Percentiles rank a stretch among this genome's conserved stretches.
Conservation (phyloP, 2,797 vertebrate genomes). For the Muscicapa comitata region DNA sequence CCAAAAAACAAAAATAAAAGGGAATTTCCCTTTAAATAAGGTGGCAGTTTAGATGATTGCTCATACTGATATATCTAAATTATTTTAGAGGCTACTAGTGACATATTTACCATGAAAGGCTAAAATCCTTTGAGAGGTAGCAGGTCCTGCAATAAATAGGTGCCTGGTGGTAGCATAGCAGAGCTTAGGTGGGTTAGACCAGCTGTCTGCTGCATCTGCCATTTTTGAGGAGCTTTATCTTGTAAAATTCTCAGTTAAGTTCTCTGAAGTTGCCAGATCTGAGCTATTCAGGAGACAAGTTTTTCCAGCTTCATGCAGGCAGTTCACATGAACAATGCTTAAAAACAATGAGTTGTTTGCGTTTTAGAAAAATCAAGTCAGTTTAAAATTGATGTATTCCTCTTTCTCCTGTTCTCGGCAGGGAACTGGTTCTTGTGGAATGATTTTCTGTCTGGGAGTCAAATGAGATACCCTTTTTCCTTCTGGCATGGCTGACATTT, state of each 20-base stretch:
- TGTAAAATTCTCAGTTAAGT: constrained; percentile 13
- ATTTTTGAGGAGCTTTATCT: constrained; percentile 33
- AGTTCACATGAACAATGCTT: not conserved
- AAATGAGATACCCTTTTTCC: not conserved
- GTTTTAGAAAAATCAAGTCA: constrained; percentile 7
- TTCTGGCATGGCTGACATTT: not conserved
- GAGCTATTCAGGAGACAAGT: not conserved
- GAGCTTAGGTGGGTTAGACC: not conserved
- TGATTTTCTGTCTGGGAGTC: not conserved
- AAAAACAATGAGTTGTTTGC: not conserved
- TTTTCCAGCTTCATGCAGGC: constrained; percentile 26
- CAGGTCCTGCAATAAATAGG: not conserved
- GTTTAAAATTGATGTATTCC: not conserved
- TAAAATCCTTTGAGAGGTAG: not conserved
- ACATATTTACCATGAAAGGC: constrained; percentile 15
- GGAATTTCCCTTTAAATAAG: constrained; percentile 48
- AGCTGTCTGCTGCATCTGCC: not conserved
- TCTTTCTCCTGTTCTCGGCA: not conserved
- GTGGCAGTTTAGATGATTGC: not conserved
- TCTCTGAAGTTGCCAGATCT: not conserved
- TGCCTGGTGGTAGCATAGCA: not conserved
- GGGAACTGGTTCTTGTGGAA: not conserved
- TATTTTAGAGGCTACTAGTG: not conserved
- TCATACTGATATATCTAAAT: not conserved
- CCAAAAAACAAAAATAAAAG: not conserved